Conservation (phyloP, 2,113 vertebrate species). For the Tetrax tetrax region DNA sequence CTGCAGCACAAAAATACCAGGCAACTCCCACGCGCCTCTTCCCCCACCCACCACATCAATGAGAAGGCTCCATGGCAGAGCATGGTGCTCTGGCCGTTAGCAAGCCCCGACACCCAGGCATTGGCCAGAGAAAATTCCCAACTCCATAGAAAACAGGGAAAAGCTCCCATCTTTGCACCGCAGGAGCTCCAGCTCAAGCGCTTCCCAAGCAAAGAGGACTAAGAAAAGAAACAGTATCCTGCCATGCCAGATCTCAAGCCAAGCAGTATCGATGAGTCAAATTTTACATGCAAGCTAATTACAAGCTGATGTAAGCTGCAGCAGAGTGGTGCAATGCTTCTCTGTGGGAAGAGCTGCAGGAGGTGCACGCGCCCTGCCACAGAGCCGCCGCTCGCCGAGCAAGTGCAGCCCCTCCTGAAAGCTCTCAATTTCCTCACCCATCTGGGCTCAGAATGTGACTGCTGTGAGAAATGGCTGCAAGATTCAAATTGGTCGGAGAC, state of each 20-base stretch:
- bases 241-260: neutral
- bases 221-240: neutral
- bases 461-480: neutral
- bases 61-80: neutral
- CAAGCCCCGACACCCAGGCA: neutral
- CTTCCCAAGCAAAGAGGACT: neutral
- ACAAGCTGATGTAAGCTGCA: neutral
- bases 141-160: neutral
- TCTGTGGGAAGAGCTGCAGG: accelerated
- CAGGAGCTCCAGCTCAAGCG: neutral
- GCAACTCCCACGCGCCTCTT: neutral
- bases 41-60: constrained; percentile 16
- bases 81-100: neutral
- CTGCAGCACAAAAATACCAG: constrained; percentile 16
- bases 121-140: neutral
- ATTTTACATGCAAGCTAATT: neutral
- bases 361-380: accelerated
- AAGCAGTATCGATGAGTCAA: neutral
- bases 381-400: accelerated
- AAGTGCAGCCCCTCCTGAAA: neutral
- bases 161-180: neutral
- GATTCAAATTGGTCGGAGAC: neutral
- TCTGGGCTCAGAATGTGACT: neutral
- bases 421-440: neutral
- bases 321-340: neutral